Conservation (phyloP, 2,888 invertebrate genomes). For the Argyresthia albistria region DNA sequence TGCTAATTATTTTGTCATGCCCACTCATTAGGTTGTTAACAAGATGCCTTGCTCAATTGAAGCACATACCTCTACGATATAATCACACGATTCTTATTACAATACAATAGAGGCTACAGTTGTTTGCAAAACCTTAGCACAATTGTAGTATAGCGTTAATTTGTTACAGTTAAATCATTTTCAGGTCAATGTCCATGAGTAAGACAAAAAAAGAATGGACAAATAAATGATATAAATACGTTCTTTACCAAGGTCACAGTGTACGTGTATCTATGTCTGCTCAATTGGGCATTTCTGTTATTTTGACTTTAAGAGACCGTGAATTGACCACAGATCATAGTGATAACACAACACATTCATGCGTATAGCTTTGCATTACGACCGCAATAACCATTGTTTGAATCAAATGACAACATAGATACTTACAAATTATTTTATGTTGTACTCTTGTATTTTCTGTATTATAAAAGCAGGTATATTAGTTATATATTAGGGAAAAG, state of each 20-base stretch:
- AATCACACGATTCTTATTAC: no score
- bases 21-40: neutral
- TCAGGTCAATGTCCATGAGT: constrained; percentile 43
- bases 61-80: no score
- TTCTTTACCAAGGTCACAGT: constrained; percentile 1
- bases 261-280: neutral
- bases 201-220: constrained; percentile 17
- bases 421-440: no score
- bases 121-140: neutral
- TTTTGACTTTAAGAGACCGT: neutral
- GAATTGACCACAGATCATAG: neutral
- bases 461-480: no score
- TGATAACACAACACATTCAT: no score
- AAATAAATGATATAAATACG: neutral
- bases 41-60: neutral
- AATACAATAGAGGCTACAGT: neutral
- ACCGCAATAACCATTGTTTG: no score
- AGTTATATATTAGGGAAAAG: no score
- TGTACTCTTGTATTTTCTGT: no score
- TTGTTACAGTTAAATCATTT: constrained; percentile 34
- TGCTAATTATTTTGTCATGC: neutral
- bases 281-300: neutral
- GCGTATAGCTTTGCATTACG: no score
- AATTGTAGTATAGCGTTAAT: constrained; percentile 7
- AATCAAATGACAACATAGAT: no score